These are phyloP conservation scores for Dallia pectoralis DNA, from an alignment of 2,797 vertebrate species.

Conservation along the genomic window DNA sequence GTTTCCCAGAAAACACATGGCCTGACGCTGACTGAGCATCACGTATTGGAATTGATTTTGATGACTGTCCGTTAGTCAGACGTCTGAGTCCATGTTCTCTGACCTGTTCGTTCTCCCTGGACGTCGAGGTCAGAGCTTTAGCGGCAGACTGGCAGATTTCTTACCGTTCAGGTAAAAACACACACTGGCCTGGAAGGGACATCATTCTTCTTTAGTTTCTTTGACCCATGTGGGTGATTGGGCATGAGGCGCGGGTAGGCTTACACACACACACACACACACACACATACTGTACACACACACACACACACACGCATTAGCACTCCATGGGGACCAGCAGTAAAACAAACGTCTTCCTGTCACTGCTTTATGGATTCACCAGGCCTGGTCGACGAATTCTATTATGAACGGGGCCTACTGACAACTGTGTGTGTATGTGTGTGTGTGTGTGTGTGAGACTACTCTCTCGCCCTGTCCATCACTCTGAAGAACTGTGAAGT, in stretches of 20 bases:
- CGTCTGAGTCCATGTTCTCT: not conserved
- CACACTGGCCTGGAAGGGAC: not conserved
- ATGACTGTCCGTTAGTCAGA: not conserved
- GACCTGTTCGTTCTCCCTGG: not conserved
- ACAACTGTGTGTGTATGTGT: slow-evolving; percentile 2
- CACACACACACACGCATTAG: not conserved
- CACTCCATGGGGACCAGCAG: not conserved
- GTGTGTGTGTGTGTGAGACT: not conserved
- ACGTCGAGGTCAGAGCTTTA: not conserved
- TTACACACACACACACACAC: not conserved
- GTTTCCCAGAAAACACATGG: not conserved
- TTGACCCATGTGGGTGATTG: not conserved
- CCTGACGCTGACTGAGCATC: not conserved
- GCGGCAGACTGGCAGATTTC: not conserved
- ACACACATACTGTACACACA: not conserved
- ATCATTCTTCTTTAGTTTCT: not conserved
- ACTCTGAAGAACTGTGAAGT: not conserved
- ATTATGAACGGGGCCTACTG: not conserved
- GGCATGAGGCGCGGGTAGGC: not conserved
- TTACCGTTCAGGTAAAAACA: not conserved
- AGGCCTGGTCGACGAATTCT: not conserved
- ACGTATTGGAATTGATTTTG: not conserved
- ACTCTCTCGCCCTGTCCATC: not conserved
- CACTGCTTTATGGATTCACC: slow-evolving; percentile 11
- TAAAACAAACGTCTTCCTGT: slow-evolving; percentile 9